phyloP scores from a whole-genome alignment of 2,113 vertebrate genomes.

The Petrocephalus microphthalmus region DNA sequence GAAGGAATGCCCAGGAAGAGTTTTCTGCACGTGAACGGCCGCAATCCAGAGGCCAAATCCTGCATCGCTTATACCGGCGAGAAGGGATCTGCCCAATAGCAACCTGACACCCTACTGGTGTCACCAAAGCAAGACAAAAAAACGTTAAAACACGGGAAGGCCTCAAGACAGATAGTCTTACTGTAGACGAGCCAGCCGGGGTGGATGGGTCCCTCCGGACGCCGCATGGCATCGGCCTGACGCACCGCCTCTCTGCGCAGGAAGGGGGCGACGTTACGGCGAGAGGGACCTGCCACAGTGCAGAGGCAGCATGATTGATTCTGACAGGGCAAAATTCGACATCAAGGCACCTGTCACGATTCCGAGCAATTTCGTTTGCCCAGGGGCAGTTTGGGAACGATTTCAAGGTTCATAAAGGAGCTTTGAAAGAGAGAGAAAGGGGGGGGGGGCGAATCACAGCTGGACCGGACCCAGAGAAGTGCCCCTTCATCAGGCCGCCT shows the following conservation, averaged over 20 bases:
- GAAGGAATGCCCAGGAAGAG: background rate
- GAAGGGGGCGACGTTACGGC: background rate
- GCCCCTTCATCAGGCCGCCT: background rate
- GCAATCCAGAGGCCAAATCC: background rate
- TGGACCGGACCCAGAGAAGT: background rate
- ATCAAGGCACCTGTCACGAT: slow-evolving; percentile 17
- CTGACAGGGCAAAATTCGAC: slow-evolving; percentile 17
- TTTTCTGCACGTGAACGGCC: background rate
- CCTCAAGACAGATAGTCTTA: background rate
- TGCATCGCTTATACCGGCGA: background rate
- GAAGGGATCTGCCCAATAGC: background rate
- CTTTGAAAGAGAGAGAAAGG: background rate
- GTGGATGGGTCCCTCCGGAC: background rate
- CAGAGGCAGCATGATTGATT: background rate
- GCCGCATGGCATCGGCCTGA: no score
- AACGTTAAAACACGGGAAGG: background rate
- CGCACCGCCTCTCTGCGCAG: background rate
- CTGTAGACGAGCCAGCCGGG: background rate
- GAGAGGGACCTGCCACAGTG: background rate
- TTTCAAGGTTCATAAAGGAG: slow-evolving; percentile 3
- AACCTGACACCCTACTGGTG: slow-evolving; percentile 1
- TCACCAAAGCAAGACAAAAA: background rate
- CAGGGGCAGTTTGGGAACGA: background rate
- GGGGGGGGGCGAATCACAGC: background rate
- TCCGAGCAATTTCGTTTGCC: background rate